These are phyloP conservation scores for Aegithalos caudatus DNA, from an alignment of 2,113 vertebrate species.

Conservation along the genomic window DNA sequence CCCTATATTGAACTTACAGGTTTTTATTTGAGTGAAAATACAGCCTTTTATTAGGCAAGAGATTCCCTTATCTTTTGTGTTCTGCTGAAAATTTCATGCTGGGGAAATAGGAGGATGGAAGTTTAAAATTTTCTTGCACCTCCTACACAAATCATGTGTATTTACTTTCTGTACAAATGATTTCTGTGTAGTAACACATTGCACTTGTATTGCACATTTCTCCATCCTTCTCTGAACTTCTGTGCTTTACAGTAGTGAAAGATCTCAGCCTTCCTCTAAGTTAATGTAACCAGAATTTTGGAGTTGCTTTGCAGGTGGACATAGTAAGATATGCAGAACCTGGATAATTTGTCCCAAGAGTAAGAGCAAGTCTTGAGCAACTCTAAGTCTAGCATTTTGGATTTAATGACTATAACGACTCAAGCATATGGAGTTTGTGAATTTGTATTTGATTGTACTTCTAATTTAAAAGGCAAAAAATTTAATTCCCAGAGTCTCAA, in stretches of 20 bases:
- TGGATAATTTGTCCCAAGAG: neutral
- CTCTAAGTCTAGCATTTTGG: neutral
- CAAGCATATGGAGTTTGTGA: neutral
- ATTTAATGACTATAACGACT: neutral
- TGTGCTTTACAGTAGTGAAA: neutral
- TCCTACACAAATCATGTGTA: neutral
- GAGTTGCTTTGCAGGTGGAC: neutral
- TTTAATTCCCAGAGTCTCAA: neutral
- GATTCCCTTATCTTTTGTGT: neutral
- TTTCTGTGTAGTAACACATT: neutral
- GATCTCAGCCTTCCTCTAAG: neutral
- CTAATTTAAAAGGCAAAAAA: neutral
- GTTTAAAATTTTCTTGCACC: neutral
- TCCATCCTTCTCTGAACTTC: neutral
- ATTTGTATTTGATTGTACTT: neutral
- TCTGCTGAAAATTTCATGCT: neutral
- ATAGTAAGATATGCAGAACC: neutral
- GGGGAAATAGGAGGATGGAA: neutral
- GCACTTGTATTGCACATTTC: neutral
- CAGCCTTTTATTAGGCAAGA: neutral
- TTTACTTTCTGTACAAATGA: neutral
- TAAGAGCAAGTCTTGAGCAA: neutral
- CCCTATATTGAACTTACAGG: neutral
- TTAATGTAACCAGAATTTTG: neutral
- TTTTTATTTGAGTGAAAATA: neutral